Conservation (phyloP, 1,140 invertebrate genomes). For the Megathymus violae region DNA sequence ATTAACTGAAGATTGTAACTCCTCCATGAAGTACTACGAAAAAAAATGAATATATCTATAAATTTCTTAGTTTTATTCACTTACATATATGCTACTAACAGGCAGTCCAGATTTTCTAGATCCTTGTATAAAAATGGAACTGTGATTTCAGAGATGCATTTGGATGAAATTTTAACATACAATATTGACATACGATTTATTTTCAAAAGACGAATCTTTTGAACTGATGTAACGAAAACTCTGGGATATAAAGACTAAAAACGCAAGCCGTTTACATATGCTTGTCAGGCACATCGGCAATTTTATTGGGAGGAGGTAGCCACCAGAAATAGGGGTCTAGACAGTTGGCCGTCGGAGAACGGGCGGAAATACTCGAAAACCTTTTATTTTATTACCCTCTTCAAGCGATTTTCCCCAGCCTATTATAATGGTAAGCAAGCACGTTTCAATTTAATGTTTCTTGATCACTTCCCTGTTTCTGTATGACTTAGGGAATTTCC, state of each 20-base stretch:
- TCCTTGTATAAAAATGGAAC: no score
- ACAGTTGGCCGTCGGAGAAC: conserved; percentile 41
- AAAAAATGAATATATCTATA: no score
- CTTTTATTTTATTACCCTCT: conserved; percentile 59
- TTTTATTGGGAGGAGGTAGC: conserved; percentile 45
- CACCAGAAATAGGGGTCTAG: conserved; percentile 35
- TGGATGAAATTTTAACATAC: no score
- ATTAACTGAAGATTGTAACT: no score
- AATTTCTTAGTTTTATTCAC: no score
- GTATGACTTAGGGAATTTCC: background rate
- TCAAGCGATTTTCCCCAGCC: conserved; percentile 28
- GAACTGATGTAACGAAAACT: background rate
- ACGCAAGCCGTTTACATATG: conserved; percentile 26
- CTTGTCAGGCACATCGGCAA: conserved; percentile 61
- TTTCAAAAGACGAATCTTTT: no score
- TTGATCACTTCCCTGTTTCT: conserved; percentile 2
- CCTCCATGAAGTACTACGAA: no score
- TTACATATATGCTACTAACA: no score
- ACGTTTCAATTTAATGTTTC: conserved; percentile 40
- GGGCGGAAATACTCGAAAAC: conserved; percentile 40
- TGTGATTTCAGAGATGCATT: no score
- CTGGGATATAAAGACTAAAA: conserved; percentile 1
- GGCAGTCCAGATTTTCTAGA: no score
- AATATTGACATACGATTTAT: no score
- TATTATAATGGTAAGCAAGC: conserved; percentile 31